Evolutionary conservation across 2,888 invertebrate species (phyloP), one percentile per base, ranked within the genome.

Genomic region (Ophioninae sp.): DNA sequence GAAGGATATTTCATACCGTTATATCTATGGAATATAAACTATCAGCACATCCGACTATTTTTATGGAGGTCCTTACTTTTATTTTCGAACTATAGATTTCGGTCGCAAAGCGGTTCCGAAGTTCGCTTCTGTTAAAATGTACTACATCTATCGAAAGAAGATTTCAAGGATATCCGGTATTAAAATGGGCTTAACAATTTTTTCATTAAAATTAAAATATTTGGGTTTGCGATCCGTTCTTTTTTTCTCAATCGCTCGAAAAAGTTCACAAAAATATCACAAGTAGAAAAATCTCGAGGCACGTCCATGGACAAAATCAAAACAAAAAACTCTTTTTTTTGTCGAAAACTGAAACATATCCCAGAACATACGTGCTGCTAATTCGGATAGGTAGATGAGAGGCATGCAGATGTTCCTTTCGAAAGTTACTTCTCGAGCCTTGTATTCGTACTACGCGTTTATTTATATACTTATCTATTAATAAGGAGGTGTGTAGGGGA

Each of bases 401-500:
- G 17, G 51, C 17, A 51, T 1, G 17, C 17, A 51, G 17, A 56
- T 44, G 65, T 51, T 58, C 5, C 20, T 39, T 20, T 73, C 39
- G 30, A n/a, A 64, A 10, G 64, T 51, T 17, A 51, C 13, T n/a
- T 37, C 9, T 9, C 23, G 5, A 1, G 23, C 30, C 13, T 9
- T 41, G 10, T 17, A 41, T n/a, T 23, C n/a, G 17, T 17, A 2
- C 5, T 71, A 59, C 20, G 44, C 6, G 17, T 61, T 8, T 44
- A 79, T 71, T 20, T 17, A 6, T 58, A 67, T 41, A 72, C 22
- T 0, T 75, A 51, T 69, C 69, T 74, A 73, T 8, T 58, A 41
- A 64, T 83, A 30, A 30, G 61, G 56, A 39, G 82, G 41, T 72
- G 64, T 59, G 30, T 39, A 61, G 2, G 37, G 79, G 67, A 78